These are phyloP conservation scores for Takifugu rubripes DNA, from an alignment of 2,797 vertebrate genomes.

Conservation along the genomic window DNA sequence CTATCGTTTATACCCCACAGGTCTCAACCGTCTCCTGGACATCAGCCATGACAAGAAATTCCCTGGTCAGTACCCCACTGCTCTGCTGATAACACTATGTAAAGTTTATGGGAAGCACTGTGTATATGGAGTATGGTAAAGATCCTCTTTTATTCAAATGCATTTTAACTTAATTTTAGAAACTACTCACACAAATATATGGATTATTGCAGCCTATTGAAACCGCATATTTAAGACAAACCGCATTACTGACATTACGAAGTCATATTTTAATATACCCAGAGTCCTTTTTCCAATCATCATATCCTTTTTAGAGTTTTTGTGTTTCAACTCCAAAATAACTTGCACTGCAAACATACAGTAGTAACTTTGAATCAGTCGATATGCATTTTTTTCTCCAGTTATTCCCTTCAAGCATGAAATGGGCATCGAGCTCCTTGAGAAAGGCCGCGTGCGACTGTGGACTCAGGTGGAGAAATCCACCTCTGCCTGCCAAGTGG, in stretches of 20 bases:
- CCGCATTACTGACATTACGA: too few relatives aligned
- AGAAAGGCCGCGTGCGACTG: slow-evolving; percentile 94
- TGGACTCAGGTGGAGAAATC: slow-evolving; percentile 93
- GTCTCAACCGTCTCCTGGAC: slow-evolving; percentile 88
- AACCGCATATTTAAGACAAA: too few relatives aligned
- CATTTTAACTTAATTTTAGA: neutral
- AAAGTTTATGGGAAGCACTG: too few relatives aligned
- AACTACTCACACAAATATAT: neutral
- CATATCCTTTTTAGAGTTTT: too few relatives aligned
- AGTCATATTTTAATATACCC: too few relatives aligned
- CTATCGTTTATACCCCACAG: slow-evolving; percentile 63
- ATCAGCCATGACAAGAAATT: slow-evolving; percentile 93
- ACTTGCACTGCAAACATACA: too few relatives aligned
- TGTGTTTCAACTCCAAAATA: too few relatives aligned
- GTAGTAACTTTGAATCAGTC: too few relatives aligned
- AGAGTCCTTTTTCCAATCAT: too few relatives aligned
- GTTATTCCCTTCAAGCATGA: slow-evolving; percentile 88
- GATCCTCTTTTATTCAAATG: too few relatives aligned
- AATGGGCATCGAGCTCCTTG: slow-evolving; percentile 91
- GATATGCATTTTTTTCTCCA: slow-evolving; percentile 42
- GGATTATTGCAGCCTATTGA: too few relatives aligned
- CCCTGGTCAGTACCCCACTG: slow-evolving; percentile 83
- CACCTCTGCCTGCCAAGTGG: slow-evolving; percentile 84
- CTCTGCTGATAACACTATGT: neutral
- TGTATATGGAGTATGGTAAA: too few relatives aligned